These are phyloP conservation scores for Illadopsis cleaveri DNA, from an alignment of 2,113 vertebrate genomes.

Conservation along the genomic window DNA sequence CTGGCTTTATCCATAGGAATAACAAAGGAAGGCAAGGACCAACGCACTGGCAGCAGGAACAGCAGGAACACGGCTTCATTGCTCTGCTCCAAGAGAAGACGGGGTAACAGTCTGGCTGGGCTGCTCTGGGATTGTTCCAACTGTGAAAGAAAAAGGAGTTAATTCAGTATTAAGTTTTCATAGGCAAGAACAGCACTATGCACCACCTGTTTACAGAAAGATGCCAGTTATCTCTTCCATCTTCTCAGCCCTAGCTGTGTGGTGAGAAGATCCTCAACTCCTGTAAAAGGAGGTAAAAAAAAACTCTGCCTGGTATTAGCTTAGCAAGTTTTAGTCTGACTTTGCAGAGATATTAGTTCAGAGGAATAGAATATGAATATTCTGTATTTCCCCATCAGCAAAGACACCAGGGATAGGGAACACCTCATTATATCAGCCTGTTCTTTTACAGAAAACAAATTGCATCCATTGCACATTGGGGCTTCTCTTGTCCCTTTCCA, in stretches of 20 bases:
- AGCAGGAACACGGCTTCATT: conserved; percentile 64
- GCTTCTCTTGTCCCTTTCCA: neutral
- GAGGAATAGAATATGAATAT: neutral
- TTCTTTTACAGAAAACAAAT: neutral
- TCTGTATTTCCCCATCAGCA: neutral
- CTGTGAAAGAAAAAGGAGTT: conserved; percentile 58
- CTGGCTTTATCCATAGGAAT: neutral
- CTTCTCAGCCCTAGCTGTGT: neutral
- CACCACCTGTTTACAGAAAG: neutral
- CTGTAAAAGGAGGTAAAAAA: neutral
- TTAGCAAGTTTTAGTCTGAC: neutral
- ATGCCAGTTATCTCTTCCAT: neutral
- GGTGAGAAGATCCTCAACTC: neutral
- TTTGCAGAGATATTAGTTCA: neutral
- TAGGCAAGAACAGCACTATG: neutral
- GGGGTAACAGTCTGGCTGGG: conserved; percentile 72
- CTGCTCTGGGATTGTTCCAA: conserved; percentile 84
- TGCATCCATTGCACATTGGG: neutral
- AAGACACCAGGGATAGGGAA: neutral
- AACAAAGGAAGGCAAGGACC: neutral
- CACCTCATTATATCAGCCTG: neutral
- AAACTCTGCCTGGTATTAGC: neutral
- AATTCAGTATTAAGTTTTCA: neutral
- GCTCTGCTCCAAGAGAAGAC: conserved; percentile 73
- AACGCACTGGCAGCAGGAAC: conserved; percentile 63